A percentile compares a stretch with the other conserved stretches of the same genome.
These are phyloP conservation scores for Podarcis siculus DNA, from an alignment of 2,797 vertebrate genomes.

Conservation along the genomic window DNA sequence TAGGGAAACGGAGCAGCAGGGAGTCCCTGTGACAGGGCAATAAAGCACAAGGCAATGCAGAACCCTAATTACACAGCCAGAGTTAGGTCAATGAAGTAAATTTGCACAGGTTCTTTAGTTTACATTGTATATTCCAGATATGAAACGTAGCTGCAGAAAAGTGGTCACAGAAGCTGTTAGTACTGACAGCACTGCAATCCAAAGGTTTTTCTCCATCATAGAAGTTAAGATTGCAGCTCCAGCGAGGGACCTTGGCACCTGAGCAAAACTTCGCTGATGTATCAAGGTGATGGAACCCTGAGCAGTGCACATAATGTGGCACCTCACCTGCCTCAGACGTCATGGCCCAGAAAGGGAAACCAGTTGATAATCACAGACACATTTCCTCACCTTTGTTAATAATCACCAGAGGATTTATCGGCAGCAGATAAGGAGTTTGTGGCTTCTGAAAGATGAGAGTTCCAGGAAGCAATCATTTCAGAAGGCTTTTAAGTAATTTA, in stretches of 20 bases:
- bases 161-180: not conserved
- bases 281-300: conserved; percentile 3
- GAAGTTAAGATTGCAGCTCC: not conserved
- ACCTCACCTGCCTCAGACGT: conserved; percentile 5
- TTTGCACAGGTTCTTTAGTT: not conserved
- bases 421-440: conserved; percentile 16
- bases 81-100: not conserved
- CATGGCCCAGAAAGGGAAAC: not conserved
- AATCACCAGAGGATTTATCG: not conserved
- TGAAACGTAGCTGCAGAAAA: not conserved
- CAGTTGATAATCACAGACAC: no score
- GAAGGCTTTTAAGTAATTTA: not conserved
- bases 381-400: conserved; percentile 4
- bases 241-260: not conserved
- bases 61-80: not conserved
- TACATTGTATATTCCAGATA: not conserved
- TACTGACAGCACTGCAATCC: not conserved
- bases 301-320: not conserved
- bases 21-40: not conserved
- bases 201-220: not conserved
- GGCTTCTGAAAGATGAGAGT: not conserved
- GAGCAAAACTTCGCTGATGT: conserved; percentile 16
- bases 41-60: not conserved
- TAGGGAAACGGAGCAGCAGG: not conserved
- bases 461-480: not conserved